Base-by-base conservation (phyloP, 2,113 vertebrate species). In the Sturnira hondurensis region DNA sequence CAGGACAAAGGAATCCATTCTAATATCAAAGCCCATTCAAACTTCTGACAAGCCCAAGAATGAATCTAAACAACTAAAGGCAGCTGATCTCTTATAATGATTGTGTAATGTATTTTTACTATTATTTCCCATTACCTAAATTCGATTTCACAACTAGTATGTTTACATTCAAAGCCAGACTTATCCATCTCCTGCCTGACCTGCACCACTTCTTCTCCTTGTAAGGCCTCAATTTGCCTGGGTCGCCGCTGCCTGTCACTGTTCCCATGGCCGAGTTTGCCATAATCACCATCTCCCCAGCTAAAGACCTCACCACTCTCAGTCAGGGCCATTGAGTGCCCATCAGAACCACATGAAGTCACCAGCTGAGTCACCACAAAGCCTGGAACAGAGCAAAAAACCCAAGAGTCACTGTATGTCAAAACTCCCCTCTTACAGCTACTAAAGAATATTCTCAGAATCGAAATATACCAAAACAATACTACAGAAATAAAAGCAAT, bases 211-310 rank as follows among this genome's bases (percentile, higher is more conserved):
- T 99, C 99, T 95, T 99, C 99, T 96, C 99, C 99, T 96, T 99
- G 99, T 83, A 99, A 96, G 16, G 99, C 99, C 92, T 99, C 99
- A 1, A 99, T 99, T 78, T 99, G 99, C 61, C 99, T 96, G 2
- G 99, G 99, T 13, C 99, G 94, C 77, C 99, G 98, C 65, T 99
- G 99, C 26, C 99, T 92, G 97, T 99, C 99, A 0, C 99, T 99
- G 97, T 99, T 99, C 0, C 99, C 99, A 0, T 99, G 99, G 50
- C 99, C 99, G 24, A 99, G 97, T 96, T 99, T 99, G 93, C 99
- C 99, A 36, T 99, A 99, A 96, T 99, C 99, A 80, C 99, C 99
- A 54, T 99, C 99, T 86, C 99, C 99, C 99, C 99, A 99, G 95
- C 99, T 99, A 82, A 99, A 99, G 61, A 99, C 99, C 82, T 99